phyloP scores from a whole-genome alignment of 2,113 vertebrate species.

The Myiagra hebetior region DNA sequence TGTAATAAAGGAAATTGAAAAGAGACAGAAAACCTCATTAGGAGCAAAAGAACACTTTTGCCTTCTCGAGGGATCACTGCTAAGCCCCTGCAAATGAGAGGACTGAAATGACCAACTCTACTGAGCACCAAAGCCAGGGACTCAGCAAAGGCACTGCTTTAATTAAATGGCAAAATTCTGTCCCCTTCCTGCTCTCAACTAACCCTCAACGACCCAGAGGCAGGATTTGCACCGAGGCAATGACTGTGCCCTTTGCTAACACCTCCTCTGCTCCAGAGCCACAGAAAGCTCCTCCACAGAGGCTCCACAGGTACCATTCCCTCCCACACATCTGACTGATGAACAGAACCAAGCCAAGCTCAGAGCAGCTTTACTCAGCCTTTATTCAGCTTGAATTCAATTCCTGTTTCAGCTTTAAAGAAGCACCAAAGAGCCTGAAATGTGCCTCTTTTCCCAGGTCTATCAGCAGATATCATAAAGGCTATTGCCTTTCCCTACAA shows the following conservation, averaged over 20 bases:
- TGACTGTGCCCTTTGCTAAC: background rate
- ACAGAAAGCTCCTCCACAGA: background rate
- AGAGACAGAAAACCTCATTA: conserved; percentile 3
- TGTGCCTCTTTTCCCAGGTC: background rate
- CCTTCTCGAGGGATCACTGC: background rate
- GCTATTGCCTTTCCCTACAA: background rate
- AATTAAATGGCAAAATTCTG: background rate
- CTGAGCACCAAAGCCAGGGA: background rate
- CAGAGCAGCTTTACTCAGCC: background rate
- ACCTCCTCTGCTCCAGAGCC: background rate
- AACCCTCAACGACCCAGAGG: background rate
- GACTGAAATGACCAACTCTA: background rate
- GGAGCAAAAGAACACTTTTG: background rate
- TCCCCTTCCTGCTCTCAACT: background rate
- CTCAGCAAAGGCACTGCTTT: background rate
- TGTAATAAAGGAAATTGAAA: conserved; percentile 17
- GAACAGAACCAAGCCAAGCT: background rate
- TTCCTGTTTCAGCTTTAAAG: background rate
- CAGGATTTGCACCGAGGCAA: background rate
- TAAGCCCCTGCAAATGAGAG: background rate
- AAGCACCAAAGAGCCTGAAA: background rate
- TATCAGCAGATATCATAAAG: background rate
- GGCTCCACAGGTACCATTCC: background rate
- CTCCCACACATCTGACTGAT: background rate
- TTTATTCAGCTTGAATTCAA: background rate